Percentiles rank a stretch among this genome's conserved stretches.
These are phyloP conservation scores for Cnemophilus loriae DNA, from an alignment of 2,113 vertebrate genomes.

Conservation along the genomic window DNA sequence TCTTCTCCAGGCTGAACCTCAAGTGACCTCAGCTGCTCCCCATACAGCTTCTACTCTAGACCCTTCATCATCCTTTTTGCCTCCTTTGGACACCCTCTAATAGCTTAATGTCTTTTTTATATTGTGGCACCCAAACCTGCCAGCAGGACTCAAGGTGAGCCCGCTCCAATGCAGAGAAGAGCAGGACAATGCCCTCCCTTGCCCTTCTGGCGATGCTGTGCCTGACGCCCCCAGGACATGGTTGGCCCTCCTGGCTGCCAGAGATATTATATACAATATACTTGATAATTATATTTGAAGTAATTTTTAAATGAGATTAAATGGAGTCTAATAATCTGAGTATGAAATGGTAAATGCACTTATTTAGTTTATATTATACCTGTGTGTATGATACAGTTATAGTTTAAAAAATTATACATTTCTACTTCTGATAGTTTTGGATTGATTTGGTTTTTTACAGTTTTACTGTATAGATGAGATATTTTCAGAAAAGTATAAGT, in stretches of 20 bases:
- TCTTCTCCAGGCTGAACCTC: neutral
- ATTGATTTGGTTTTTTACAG: neutral
- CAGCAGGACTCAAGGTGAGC: accelerated
- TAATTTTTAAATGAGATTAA: neutral
- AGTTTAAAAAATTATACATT: neutral
- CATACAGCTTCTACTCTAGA: neutral
- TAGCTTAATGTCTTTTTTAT: accelerated
- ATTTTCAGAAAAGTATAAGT: neutral
- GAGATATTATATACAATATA: neutral
- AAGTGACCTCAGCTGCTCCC: neutral
- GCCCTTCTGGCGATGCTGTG: accelerated
- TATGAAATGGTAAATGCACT: neutral
- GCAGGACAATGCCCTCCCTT: neutral
- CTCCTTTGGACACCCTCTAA: neutral
- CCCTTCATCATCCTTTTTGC: neutral
- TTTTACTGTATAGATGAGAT: neutral
- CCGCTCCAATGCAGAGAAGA: accelerated
- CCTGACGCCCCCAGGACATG: neutral
- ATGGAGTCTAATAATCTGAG: neutral
- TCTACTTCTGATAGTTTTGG: neutral
- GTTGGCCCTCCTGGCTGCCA: neutral
- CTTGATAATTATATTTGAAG: neutral
- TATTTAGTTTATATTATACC: neutral
- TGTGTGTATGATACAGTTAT: neutral
- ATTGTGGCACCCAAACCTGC: neutral